Base-by-base conservation (phyloP, 2,888 invertebrate species). In the Acronicta aceris region DNA sequence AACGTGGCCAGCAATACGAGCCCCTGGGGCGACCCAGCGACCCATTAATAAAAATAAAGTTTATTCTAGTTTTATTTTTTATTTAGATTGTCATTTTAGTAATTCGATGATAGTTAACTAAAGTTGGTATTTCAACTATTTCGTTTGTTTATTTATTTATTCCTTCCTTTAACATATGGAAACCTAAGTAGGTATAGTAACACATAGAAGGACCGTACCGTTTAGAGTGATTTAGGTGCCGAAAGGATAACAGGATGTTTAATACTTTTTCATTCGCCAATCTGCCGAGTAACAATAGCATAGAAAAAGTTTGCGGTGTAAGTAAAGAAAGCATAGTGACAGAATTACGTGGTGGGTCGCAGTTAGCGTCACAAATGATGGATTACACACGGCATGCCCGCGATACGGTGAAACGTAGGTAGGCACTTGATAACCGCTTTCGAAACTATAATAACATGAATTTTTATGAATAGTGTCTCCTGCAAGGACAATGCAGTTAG, bases 311-410 rank as follows among this genome's bases (percentile, higher is more conserved):
- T 48, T 56, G 53, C 48, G 45, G 46, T 53, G 63, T 61, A 71
- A 72, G 71, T 71, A 73, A 74, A 78, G 76, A 81, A 81, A 81
- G 74, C 70, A 76, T 66, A 70, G 72, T 65, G 73, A 70, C 74
- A 60, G 71, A 65, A 68, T 81, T 77, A 78, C 83, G 78, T 80
- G 81, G 78, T 71, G 65, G 70, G 65, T 70, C 76, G 78, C 79
- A 76, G 79, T 79, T 79, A 81, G 71, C 78, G 83, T 81, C 83
- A 83, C 78, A 69, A 68, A 79, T 85, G 84, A 85, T 82, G 79
- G 76, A 84, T 83, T 74, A 74, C 73, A 49, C 57, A 56, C 61
- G 67, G 71, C 70, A 74, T 71, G 70, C 65, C 73, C 52, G 66
- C 59, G 25, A 60, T 60, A 72, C 58, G 70, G 58, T 73, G 60